phyloP scores from a whole-genome alignment of 2,113 vertebrate species.

The Chaetops frenatus region DNA sequence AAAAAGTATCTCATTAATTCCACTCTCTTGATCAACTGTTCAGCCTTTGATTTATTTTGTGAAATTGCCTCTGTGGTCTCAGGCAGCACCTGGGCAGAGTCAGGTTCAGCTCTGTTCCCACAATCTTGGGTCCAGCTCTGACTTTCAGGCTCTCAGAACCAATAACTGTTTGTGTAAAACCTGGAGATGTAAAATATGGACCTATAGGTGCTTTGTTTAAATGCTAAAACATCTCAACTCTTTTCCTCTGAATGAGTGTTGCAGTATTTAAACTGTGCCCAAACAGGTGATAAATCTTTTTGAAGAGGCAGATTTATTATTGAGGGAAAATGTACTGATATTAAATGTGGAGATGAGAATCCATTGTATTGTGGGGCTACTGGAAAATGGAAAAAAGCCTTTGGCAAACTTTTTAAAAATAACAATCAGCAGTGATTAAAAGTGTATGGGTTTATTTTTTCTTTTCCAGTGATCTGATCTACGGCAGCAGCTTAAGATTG shows the following conservation, averaged over 20 bases:
- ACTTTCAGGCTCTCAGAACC: neutral
- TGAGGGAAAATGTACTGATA: neutral
- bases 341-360: neutral
- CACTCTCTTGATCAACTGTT: neutral
- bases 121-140: fast-evolving
- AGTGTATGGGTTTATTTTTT: neutral
- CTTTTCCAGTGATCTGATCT: neutral
- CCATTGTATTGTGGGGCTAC: neutral
- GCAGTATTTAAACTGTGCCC: neutral
- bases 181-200: neutral
- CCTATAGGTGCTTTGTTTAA: neutral
- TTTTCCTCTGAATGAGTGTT: neutral
- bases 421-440: neutral
- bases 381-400: neutral
- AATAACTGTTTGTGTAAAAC: neutral
- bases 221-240: neutral
- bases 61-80: neutral
- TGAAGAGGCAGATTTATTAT: neutral
- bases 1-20: neutral
- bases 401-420: neutral
- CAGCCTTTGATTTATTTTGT: neutral
- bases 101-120: neutral
- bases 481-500: neutral
- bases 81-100: neutral
- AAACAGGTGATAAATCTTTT: neutral